Evolutionary conservation across 1,140 invertebrate species (phyloP).

Genomic region (Drosophila saltans): DNA sequence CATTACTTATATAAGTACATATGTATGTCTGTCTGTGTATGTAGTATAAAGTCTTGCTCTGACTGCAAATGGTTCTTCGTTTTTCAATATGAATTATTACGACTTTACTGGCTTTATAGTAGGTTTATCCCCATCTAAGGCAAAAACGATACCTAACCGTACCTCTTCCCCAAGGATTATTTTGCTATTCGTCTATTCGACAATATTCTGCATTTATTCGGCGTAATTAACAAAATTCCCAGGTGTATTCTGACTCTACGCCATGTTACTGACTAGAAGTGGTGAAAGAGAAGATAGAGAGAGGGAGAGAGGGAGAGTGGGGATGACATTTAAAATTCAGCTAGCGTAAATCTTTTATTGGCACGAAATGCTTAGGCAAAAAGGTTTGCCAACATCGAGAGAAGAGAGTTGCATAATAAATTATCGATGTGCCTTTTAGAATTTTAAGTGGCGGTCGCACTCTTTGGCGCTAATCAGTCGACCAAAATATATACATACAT

Average conservation of each 20-base stretch:
- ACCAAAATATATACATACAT: slow-evolving; percentile 20
- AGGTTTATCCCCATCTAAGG: no score
- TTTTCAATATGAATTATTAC: slow-evolving; percentile 1
- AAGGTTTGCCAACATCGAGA: slow-evolving; percentile 51
- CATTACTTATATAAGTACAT: no score
- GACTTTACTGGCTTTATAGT: background rate
- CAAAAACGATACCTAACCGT: background rate
- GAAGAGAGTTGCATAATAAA: slow-evolving; percentile 76
- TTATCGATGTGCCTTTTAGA: slow-evolving; percentile 71
- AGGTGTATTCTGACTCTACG: slow-evolving; percentile 60
- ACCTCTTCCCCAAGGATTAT: background rate
- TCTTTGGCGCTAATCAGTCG: slow-evolving; percentile 61
- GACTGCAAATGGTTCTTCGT: background rate
- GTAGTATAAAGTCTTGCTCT: no score
- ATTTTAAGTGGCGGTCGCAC: slow-evolving; percentile 66
- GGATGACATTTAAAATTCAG: slow-evolving; percentile 68
- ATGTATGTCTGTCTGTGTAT: no score
- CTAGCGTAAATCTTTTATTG: slow-evolving; percentile 76
- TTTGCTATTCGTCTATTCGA: slow-evolving; percentile 37
- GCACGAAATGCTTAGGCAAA: slow-evolving; percentile 71
- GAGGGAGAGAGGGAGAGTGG: background rate
- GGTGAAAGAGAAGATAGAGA: background rate
- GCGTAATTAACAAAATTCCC: slow-evolving; percentile 78
- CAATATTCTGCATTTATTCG: slow-evolving; percentile 74
- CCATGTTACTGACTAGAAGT: background rate